A percentile compares a stretch with the other conserved stretches of the same genome.
Evolutionary conservation across 2,888 invertebrate genomes (phyloP).

Genomic region (Pecten maximus): DNA sequence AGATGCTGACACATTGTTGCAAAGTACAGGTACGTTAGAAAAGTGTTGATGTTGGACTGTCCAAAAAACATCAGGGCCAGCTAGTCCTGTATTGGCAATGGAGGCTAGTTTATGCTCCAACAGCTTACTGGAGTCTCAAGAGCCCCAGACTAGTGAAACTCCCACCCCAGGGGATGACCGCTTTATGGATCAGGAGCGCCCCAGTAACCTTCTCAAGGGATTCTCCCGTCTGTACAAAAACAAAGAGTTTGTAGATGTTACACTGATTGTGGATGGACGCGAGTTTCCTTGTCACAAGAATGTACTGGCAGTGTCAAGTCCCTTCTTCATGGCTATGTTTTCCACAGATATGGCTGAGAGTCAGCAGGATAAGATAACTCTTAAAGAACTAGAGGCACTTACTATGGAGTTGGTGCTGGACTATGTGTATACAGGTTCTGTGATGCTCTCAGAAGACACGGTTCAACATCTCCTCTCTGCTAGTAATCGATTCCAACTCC

Average conservation of each 20-base stretch:
- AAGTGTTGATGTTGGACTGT: neutral
- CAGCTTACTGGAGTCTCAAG: conserved; percentile 2
- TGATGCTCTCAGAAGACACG: conserved; percentile 76
- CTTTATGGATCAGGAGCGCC: conserved; percentile 73
- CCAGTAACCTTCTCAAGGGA: conserved; percentile 70
- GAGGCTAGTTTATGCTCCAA: neutral
- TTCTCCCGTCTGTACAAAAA: conserved; percentile 78
- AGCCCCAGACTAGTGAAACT: conserved; percentile 40
- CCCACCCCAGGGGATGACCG: conserved; percentile 61
- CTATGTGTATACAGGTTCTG: conserved; percentile 80
- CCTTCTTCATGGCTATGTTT: conserved; percentile 81
- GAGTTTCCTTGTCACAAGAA: conserved; percentile 80
- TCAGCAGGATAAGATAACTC: conserved; percentile 74
- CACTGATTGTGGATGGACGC: conserved; percentile 69
- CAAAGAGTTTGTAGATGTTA: conserved; percentile 79
- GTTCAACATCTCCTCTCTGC: conserved; percentile 81
- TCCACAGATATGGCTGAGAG: conserved; percentile 77
- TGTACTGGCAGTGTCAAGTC: conserved; percentile 80
- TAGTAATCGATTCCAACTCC: conserved; percentile 80
- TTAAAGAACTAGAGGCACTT: conserved; percentile 76
- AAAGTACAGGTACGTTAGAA: neutral
- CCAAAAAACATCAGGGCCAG: neutral
- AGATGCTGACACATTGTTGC: neutral
- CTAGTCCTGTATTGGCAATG: conserved; percentile 11
- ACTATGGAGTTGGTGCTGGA: conserved; percentile 78